Conservation (phyloP, 2,888 invertebrate species). For the Acronicta leporina region DNA sequence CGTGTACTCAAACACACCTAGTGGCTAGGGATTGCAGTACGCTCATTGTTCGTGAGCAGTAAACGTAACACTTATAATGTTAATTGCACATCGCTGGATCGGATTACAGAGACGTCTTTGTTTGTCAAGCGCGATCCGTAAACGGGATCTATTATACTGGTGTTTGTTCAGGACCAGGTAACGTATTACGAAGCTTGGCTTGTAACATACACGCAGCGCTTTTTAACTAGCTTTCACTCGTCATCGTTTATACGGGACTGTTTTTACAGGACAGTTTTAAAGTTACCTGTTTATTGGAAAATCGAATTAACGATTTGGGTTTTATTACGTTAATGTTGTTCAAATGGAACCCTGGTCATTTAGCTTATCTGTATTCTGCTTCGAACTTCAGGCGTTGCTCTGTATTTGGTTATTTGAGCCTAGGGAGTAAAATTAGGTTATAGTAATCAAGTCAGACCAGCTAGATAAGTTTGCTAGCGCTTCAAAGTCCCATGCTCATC, state of each 20-base stretch:
- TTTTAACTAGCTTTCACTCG: conserved; percentile 37
- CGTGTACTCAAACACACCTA: conserved; percentile 25
- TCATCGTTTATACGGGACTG: conserved; percentile 24
- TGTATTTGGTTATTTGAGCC: conserved; percentile 22
- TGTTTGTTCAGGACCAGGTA: conserved; percentile 66
- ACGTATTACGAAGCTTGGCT: conserved; percentile 57
- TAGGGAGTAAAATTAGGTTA: conserved; percentile 26
- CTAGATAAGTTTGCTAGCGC: conserved; percentile 12
- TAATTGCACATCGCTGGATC: conserved; percentile 70
- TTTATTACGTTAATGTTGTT: conserved; percentile 9
- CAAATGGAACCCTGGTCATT: conserved; percentile 5
- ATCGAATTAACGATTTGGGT: conserved; percentile 19
- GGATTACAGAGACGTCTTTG: conserved; percentile 68
- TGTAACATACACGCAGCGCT: conserved; percentile 39
- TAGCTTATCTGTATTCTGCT: conserved; percentile 22
- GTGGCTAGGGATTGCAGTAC: conserved; percentile 39
- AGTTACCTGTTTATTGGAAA: conserved; percentile 30
- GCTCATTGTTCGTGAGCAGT: conserved; percentile 59
- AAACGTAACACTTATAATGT: conserved; percentile 68
- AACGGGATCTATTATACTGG: conserved; percentile 51
- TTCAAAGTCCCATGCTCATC: conserved; percentile 15
- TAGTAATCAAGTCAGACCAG: conserved; percentile 19
- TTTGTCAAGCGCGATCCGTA: conserved; percentile 59
- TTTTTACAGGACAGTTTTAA: conserved; percentile 17
- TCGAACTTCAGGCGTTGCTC: conserved; percentile 8